These are phyloP conservation scores for Penaeus japonicus DNA, from an alignment of 1,140 invertebrate species.

Conservation along the genomic window DNA sequence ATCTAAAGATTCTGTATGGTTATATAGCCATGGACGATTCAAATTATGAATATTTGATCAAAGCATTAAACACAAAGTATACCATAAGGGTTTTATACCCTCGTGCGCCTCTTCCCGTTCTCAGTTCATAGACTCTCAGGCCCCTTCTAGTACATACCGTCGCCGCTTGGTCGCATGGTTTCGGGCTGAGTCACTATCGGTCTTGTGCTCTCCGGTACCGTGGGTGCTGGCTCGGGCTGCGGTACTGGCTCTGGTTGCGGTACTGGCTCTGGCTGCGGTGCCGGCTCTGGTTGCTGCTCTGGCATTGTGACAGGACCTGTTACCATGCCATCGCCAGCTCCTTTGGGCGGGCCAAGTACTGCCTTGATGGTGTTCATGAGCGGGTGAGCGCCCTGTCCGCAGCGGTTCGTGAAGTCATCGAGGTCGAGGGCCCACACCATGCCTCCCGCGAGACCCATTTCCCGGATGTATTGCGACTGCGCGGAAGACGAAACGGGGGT, in stretches of 20 bases:
- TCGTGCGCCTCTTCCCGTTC: slow-evolving; percentile 76
- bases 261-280: background rate
- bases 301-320: background rate
- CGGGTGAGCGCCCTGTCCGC: slow-evolving; percentile 72
- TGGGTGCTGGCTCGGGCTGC: background rate
- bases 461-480: slow-evolving; percentile 74
- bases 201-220: slow-evolving; percentile 6
- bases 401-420: slow-evolving; percentile 80
- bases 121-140: slow-evolving; percentile 19
- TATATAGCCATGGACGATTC: slow-evolving; percentile 84
- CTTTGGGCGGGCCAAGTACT: slow-evolving; percentile 70
- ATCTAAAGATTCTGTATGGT: slow-evolving; percentile 67
- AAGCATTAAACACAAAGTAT: no score
- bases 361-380: slow-evolving; percentile 79
- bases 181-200: no score
- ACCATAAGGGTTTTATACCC: slow-evolving; percentile 92
- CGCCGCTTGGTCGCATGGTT: no score
- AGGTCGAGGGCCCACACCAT: slow-evolving; percentile 89
- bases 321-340: slow-evolving; percentile 76
- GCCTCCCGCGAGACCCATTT: slow-evolving; percentile 80
- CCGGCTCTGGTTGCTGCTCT: slow-evolving; percentile 61
- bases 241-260: background rate
- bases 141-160: no score
- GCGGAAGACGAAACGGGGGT: slow-evolving; percentile 21
- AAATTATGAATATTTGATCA: slow-evolving; percentile 77